phyloP scores from a whole-genome alignment of 2,888 invertebrate species.

The Lomographa bimaculata region DNA sequence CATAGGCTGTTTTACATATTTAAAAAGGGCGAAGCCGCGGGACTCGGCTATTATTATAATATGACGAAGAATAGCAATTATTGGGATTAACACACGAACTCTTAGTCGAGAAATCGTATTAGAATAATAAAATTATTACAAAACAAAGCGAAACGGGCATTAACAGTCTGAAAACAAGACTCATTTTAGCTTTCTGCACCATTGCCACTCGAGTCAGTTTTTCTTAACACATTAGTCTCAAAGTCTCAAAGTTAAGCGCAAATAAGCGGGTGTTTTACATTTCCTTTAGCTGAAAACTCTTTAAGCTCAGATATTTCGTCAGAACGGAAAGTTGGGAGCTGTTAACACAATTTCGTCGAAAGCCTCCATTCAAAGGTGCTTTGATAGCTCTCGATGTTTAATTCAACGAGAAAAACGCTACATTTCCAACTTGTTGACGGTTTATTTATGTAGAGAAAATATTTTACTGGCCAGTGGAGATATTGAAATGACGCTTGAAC shows the following conservation, averaged over 20 bases:
- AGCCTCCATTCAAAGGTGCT: constrained; percentile 36
- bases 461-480: neutral
- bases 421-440: constrained; percentile 33
- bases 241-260: constrained; percentile 3
- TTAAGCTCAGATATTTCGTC: constrained; percentile 32
- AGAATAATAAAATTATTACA: too few relatives aligned
- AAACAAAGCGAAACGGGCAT: too few relatives aligned
- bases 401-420: constrained; percentile 37
- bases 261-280: constrained; percentile 16
- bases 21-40: too few relatives aligned
- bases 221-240: constrained; percentile 14
- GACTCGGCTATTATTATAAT: too few relatives aligned
- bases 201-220: too few relatives aligned
- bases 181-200: too few relatives aligned
- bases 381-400: constrained; percentile 38
- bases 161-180: too few relatives aligned
- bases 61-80: too few relatives aligned
- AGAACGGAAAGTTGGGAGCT: constrained; percentile 30
- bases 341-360: constrained; percentile 40
- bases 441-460: constrained; percentile 11
- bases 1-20: too few relatives aligned
- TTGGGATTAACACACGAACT: too few relatives aligned
- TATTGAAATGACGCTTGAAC: too few relatives aligned
- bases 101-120: too few relatives aligned
- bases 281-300: constrained; percentile 28